Base-by-base conservation (phyloP, 2,797 vertebrate genomes). In the Catostomus latipinnis region DNA sequence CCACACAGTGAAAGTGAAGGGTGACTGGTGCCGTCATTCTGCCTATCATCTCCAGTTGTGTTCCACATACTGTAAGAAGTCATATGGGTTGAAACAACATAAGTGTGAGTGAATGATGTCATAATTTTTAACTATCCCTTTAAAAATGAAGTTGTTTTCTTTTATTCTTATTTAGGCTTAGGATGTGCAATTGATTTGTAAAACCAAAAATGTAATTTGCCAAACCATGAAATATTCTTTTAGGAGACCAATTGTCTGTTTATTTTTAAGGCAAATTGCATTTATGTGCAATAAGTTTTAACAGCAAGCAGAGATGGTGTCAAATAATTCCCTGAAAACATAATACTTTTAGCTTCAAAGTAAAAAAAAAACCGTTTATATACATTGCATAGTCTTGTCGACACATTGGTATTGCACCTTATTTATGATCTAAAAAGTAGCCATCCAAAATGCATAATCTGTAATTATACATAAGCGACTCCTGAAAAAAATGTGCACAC, bases 281-380 rank as follows among this genome's bases (percentile, higher is more conserved):
- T 0, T 50, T 34, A 34, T 75, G 43, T 75, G 52, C 62, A 14
- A 57, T 4, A 34, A 9, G 22, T 43, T 58, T 68, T 66, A 60
- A 52, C 48, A 52, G 9, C 8, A 71, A 73, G 48, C 46, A 4
- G n/a, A 62, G 3, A n/a, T 46, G 2, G 2, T 5, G 58, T 34
- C 53, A 8, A 58, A 68, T 52, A 14, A 7, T 60, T 60, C 65
- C 54, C 50, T 60, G 46, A 69, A 77, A 60, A 69, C 54, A 58
- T 22, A 76, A 67, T 13, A 76, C 63, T 58, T 57, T 74, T 56
- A 56, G 8, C 52, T 14, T 48, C 56, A 43, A 52, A 46, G 9
- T 54, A 16, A 65, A 65, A 66, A 54, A 65, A 4, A 50, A 65
- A 69, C 52, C 52, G 2, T 34, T 68, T 76, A 77, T 69, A 46